These are phyloP conservation scores for Thalassarche chlororhynchos DNA, from an alignment of 2,113 vertebrate species.

Conservation along the genomic window DNA sequence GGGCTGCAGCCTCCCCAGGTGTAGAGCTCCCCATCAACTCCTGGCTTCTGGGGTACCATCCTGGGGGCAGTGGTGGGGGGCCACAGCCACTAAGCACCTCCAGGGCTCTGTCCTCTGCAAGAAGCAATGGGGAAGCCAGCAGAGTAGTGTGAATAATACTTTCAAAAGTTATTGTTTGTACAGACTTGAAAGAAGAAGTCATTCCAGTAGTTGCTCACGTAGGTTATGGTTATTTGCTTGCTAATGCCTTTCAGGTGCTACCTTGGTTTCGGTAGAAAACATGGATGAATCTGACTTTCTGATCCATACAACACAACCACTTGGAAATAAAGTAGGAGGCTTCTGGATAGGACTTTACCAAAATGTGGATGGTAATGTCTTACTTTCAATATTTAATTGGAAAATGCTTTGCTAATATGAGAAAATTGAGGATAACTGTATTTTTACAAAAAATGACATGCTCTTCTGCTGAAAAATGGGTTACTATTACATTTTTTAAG, in stretches of 20 bases:
- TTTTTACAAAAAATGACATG: neutral
- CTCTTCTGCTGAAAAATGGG: neutral
- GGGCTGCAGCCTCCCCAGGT: neutral
- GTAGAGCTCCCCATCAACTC: neutral
- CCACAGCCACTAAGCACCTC: neutral
- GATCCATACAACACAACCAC: constrained; percentile 76
- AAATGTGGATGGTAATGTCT: constrained; percentile 82
- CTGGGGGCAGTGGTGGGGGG: neutral
- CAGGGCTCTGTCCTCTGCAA: neutral
- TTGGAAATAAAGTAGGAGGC: constrained; percentile 76
- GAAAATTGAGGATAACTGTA: neutral
- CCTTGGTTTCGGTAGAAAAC: constrained; percentile 82
- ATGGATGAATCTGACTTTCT: constrained; percentile 85
- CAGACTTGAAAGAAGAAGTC: neutral
- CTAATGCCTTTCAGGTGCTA: constrained; percentile 71
- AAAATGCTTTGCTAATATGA: neutral
- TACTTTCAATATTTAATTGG: neutral
- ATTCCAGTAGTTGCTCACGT: accelerated
- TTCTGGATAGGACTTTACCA: constrained; percentile 92
- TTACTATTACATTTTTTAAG: neutral
- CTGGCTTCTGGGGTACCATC: neutral
- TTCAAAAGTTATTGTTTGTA: neutral
- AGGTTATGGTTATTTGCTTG: neutral
- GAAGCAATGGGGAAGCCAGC: neutral
- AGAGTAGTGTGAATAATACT: neutral